A percentile compares a stretch with the other conserved stretches of the same genome.
Conservation (phyloP, 2,888 invertebrate species). For the Helobdella robusta region DNA sequence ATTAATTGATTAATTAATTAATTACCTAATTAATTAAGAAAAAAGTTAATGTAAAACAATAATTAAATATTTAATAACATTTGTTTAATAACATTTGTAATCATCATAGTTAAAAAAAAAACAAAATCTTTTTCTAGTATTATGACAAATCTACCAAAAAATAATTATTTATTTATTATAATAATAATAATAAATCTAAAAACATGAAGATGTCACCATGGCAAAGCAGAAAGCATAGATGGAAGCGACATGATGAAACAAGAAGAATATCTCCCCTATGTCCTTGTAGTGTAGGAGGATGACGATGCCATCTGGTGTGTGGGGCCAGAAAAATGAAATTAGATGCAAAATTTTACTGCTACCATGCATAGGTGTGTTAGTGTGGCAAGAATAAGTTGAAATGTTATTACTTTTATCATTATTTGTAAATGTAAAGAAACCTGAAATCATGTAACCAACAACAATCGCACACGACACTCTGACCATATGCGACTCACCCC, state of each 20-base stretch:
- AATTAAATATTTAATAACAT: no score
- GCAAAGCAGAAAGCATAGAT: conserved; percentile 46
- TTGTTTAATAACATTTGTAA: no score
- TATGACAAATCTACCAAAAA: no score
- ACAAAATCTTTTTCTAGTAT: no score
- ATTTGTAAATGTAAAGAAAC: conserved; percentile 32
- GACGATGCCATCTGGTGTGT: conserved; percentile 42
- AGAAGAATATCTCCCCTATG: conserved; percentile 43
- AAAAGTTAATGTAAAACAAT: no score
- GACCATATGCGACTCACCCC: conserved; percentile 42
- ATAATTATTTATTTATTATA: no score
- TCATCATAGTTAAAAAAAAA: no score
- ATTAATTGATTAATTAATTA: no score
- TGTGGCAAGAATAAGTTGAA: neutral
- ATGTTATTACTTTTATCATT: neutral
- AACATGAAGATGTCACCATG: conserved; percentile 37
- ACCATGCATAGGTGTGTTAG: neutral
- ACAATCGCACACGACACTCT: conserved; percentile 44
- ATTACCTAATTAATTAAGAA: no score
- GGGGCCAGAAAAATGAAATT: no score
- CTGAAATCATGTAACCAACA: conserved; percentile 44
- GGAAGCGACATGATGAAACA: conserved; percentile 46
- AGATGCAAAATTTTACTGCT: neutral
- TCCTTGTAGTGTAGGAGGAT: conserved; percentile 41
- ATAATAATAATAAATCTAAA: conserved; percentile 11